Base-by-base conservation (phyloP, 1,140 invertebrate genomes). In the Micrasema longulum region DNA sequence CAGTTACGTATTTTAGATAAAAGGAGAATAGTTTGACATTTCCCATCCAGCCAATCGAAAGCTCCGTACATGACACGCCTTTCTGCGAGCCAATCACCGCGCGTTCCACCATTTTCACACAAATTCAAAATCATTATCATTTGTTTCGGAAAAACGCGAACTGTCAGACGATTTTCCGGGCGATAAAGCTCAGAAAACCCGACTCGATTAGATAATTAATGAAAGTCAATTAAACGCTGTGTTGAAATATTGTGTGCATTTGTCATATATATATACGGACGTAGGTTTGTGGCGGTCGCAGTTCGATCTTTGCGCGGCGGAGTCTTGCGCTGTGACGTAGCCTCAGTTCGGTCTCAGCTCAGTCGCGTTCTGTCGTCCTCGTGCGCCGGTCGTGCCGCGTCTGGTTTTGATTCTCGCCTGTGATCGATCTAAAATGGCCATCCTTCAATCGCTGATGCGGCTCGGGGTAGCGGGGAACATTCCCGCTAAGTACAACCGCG, bases 401-500 rank as follows among this genome's bases (percentile, higher is more conserved):
- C 26, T 16, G 2, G 35, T 60, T 48, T 35, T 26, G 12, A 36
- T 31, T 14, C 16, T 14, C 6, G 1, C 11, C 7, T 23, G 26
- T 55, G 23, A 36, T 26, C 10, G 12, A 26, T 41, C 55, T 12
- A 41, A 23, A 11, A 75, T 75, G 73, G 68, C 69, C 7, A 71
- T 75, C 48, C 60, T 75, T 14, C 73, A 71, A 52, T 62, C 73
- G 11, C 38, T 69, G 22, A 20, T 69, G 6, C 64, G 73, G 5
- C 64, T 65, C 1, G 73, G 73, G 2, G 41, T 75, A 23, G 23
- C 69, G 5, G 38, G 57, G 11, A 65, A 62, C 6, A 7, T 38
- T 10, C 38, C 36, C 9, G 31, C 43, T 1, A 57, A 23, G 18
- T 50, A 31, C 38, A 23, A 14, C 67, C 20, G 69, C 60, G 20